Percentiles rank a stretch among this genome's conserved stretches.
phyloP scores from a whole-genome alignment of 2,113 vertebrate genomes.

The Morone chrysops region DNA sequence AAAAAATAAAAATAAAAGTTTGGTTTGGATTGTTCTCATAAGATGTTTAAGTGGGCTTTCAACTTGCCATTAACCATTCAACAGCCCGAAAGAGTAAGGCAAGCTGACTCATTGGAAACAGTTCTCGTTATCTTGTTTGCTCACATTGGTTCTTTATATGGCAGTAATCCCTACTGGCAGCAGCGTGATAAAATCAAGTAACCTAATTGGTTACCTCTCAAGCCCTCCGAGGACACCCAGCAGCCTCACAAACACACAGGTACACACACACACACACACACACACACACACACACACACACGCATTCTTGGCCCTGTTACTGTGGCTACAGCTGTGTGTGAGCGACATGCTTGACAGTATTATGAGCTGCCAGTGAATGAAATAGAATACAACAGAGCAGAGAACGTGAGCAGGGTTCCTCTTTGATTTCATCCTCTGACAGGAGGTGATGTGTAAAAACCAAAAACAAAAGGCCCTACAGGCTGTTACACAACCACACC shows the following conservation, averaged over 20 bases:
- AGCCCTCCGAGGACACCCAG: conserved; percentile 17
- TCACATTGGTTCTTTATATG: conserved; percentile 54
- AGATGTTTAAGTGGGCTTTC: conserved; percentile 27
- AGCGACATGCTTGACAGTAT: neutral
- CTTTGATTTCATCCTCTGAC: conserved; percentile 53
- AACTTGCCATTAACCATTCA: conserved; percentile 54
- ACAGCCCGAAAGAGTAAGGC: conserved; percentile 36
- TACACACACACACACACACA: conserved; percentile 28
- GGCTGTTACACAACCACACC: conserved; percentile 57
- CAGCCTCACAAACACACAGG: conserved; percentile 41
- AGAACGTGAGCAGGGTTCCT: conserved; percentile 24
- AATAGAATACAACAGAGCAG: conserved; percentile 23
- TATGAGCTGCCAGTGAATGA: conserved; percentile 36
- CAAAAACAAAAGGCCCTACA: conserved; percentile 54
- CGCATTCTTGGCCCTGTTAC: conserved; percentile 61
- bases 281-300: conserved; percentile 20
- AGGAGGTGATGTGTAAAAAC: conserved; percentile 39
- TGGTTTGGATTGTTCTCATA: conserved; percentile 6
- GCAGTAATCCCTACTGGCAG: conserved; percentile 48
- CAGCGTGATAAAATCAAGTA: conserved; percentile 58
- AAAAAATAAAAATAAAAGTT: conserved; percentile 28
- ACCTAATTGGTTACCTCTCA: conserved; percentile 59
- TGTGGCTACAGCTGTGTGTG: conserved; percentile 53
- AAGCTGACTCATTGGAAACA: conserved; percentile 67
- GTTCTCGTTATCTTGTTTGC: conserved; percentile 59